phyloP scores from a whole-genome alignment of 2,797 vertebrate species.

The Masticophis lateralis region DNA sequence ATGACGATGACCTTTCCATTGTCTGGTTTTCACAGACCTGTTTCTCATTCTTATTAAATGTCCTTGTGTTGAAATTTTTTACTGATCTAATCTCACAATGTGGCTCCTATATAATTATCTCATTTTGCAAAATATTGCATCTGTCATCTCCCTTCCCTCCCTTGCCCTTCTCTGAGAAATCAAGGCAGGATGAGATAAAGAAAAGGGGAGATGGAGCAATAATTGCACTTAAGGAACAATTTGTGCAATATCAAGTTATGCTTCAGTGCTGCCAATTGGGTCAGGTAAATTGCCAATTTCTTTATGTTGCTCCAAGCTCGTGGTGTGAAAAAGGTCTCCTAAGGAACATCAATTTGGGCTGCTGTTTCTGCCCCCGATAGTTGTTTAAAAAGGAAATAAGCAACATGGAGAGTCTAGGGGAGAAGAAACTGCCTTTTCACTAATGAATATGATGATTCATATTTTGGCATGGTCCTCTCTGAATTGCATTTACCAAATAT shows the following conservation, averaged over 20 bases:
- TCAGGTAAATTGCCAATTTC: conserved; percentile 3
- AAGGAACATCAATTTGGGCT: not conserved
- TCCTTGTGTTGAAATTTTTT: conserved; percentile 64
- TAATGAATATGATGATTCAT: not conserved
- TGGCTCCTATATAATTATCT: conserved; percentile 72
- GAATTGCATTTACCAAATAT: not conserved
- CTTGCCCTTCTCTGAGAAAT: conserved; percentile 40
- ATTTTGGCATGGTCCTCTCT: not conserved
- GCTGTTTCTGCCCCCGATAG: not conserved
- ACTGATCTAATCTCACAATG: conserved; percentile 70
- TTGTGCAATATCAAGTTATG: conserved; percentile 30
- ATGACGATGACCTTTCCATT: conserved; percentile 63
- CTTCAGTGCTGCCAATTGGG: not conserved
- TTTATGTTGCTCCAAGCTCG: not conserved
- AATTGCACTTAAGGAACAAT: conserved; percentile 52
- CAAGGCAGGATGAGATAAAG: conserved; percentile 42
- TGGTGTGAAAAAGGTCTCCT: not conserved
- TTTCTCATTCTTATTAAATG: conserved; percentile 67
- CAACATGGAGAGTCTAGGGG: not conserved
- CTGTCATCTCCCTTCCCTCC: conserved; percentile 55
- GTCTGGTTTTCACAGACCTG: conserved; percentile 44
- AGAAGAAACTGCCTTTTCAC: not conserved
- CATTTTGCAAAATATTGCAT: conserved; percentile 72
- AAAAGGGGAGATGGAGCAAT: conserved; percentile 43
- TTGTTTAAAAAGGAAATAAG: not conserved